Evolutionary conservation across 2,888 invertebrate species (phyloP).

Genomic region (Philhelius pedissequus): DNA sequence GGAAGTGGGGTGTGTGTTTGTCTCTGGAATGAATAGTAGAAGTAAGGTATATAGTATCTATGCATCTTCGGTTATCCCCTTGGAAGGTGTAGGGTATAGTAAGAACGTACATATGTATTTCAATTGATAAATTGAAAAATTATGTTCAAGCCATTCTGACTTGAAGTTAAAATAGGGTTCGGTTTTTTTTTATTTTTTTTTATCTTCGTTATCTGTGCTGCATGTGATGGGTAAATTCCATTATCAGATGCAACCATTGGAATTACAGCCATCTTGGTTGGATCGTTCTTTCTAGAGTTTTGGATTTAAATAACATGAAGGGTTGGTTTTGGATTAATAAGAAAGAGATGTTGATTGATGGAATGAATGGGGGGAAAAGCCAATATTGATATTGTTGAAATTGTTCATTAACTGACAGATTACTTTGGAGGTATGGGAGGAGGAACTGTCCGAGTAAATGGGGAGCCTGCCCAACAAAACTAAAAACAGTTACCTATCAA

Average conservation of each 20-base stretch:
- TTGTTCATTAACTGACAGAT: neutral
- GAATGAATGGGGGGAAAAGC: neutral
- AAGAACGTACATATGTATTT: slow-evolving; percentile 48
- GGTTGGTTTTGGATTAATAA: slow-evolving; percentile 23
- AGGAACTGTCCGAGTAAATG: too few species aligned
- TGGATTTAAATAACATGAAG: slow-evolving; percentile 39
- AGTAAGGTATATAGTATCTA: neutral
- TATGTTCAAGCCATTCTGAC: slow-evolving; percentile 52
- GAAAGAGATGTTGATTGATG: slow-evolving; percentile 15
- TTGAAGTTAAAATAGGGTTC: neutral
- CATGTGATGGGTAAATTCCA: slow-evolving; percentile 31
- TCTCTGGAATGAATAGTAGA: neutral
- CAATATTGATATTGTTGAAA: neutral
- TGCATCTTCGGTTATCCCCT: neutral
- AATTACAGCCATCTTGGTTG: neutral
- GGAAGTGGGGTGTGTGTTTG: neutral
- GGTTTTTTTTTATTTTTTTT: neutral
- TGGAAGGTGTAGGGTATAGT: neutral
- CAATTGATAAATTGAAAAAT: slow-evolving; percentile 66
- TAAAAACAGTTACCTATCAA: too few species aligned
- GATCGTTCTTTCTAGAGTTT: too few species aligned
- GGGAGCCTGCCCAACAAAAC: too few species aligned
- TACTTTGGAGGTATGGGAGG: too few species aligned
- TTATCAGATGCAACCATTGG: slow-evolving; percentile 10
- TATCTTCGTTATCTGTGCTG: slow-evolving; percentile 5